Evolutionary conservation across 2,113 vertebrate species (phyloP).

Genomic region (Bubo scandiacus): DNA sequence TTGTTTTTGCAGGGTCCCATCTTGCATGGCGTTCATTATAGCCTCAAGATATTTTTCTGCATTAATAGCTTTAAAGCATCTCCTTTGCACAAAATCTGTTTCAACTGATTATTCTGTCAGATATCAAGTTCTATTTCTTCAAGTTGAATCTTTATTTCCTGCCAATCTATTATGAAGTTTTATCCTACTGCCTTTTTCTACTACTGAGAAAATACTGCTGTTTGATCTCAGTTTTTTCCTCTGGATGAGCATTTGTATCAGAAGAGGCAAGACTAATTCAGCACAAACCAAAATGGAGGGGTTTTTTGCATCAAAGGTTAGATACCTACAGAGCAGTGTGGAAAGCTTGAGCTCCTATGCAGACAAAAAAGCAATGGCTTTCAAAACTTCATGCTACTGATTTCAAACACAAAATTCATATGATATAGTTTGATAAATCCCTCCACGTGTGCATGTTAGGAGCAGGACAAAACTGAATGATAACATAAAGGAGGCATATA

Average conservation of each 20-base stretch:
- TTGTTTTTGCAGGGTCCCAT: background rate
- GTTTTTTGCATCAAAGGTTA: background rate
- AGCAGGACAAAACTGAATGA: background rate
- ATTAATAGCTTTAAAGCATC: background rate
- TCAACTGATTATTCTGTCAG: background rate
- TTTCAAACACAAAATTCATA: background rate
- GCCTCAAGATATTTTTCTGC: background rate
- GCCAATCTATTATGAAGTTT: background rate
- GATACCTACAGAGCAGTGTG: background rate
- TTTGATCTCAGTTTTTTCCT: background rate
- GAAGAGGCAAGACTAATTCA: background rate
- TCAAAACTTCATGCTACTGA: background rate
- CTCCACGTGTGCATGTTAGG: accelerated
- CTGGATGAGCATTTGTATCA: background rate
- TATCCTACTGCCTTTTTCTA: background rate
- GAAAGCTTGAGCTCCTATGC: background rate
- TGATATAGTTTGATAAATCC: background rate
- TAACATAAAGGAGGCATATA: background rate
- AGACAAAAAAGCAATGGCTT: background rate
- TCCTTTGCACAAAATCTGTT: background rate
- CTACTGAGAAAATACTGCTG: background rate
- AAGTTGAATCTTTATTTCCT: background rate
- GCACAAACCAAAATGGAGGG: background rate
- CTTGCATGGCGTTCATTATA: background rate
- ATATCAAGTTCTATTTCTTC: background rate